These are phyloP conservation scores for Spilarctia lutea DNA, from an alignment of 2,888 invertebrate genomes.

Conservation along the genomic window DNA sequence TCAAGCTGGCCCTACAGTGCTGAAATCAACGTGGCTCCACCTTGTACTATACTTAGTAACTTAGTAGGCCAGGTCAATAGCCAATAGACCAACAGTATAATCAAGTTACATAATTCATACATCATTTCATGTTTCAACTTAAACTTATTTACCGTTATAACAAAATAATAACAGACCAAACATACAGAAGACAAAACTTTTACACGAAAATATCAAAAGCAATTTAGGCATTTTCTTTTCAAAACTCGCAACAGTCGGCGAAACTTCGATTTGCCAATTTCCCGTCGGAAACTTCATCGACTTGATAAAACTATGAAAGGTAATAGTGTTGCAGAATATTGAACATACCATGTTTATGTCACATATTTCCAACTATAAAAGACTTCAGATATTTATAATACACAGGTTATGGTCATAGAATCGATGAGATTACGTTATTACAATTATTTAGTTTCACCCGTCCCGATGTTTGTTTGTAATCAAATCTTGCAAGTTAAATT, in stretches of 20 bases:
- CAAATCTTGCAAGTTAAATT: too few species aligned
- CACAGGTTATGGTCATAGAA: background rate
- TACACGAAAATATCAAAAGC: slow-evolving; percentile 51
- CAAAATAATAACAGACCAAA: slow-evolving; percentile 24
- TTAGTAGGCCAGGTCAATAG: too few species aligned
- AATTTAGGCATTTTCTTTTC: slow-evolving; percentile 50
- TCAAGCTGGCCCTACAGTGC: too few species aligned
- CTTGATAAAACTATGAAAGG: slow-evolving; percentile 44
- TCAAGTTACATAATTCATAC: background rate
- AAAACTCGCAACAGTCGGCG: slow-evolving; percentile 29
- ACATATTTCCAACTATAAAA: slow-evolving; percentile 12
- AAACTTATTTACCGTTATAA: background rate
- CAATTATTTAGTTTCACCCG: too few species aligned
- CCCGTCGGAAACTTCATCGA: slow-evolving; percentile 40
- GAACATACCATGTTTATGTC: slow-evolving; percentile 29
- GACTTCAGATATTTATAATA: slow-evolving; percentile 9
- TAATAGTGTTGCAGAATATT: slow-evolving; percentile 40
- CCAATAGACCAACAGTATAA: too few species aligned
- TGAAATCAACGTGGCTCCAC: too few species aligned
- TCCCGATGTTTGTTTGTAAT: too few species aligned
- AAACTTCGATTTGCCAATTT: slow-evolving; percentile 57
- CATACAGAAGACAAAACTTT: slow-evolving; percentile 23
- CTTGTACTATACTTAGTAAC: too few species aligned
- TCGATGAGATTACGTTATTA: background rate
- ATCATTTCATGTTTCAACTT: background rate